phyloP scores from a whole-genome alignment of 2,888 invertebrate species.

The Apodemia hepburni region DNA sequence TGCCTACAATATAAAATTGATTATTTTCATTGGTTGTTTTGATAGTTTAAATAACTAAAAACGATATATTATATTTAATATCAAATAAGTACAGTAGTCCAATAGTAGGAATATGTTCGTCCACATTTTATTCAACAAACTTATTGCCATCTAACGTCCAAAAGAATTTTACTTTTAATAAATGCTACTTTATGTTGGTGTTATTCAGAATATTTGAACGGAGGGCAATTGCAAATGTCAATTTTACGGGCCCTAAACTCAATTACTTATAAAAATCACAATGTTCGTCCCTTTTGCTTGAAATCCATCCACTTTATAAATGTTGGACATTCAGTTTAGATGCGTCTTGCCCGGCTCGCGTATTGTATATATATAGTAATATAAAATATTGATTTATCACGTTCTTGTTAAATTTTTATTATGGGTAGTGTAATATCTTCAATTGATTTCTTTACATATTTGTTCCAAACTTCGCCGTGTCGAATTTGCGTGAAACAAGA shows the following conservation, averaged over 20 bases:
- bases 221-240: constrained; percentile 43
- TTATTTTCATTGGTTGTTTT: constrained; percentile 43
- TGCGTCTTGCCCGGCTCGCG: constrained; percentile 73
- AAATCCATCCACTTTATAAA: constrained; percentile 67
- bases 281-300: constrained; percentile 65
- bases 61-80: constrained; percentile 48
- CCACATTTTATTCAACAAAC: constrained; percentile 73
- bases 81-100: constrained; percentile 67
- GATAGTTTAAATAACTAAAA: constrained; percentile 59
- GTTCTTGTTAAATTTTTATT: constrained; percentile 71
- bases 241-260: constrained; percentile 50
- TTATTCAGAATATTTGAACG: constrained; percentile 2
- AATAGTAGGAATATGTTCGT: constrained; percentile 72
- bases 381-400: constrained; percentile 58
- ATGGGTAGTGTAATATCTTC: constrained; percentile 53
- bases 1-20: not conserved
- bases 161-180: constrained; percentile 49
- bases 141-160: constrained; percentile 74
- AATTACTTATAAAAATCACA: constrained; percentile 46
- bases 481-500: constrained; percentile 38
- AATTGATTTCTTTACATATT: constrained; percentile 30
- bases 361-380: constrained; percentile 65
- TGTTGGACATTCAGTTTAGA: constrained; percentile 63
- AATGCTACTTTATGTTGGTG: constrained; percentile 28
- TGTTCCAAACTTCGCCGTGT: constrained; percentile 44